Evolutionary conservation across 2,888 invertebrate genomes (phyloP), one percentile per base, ranked within the genome.

Genomic region (Tenodera sinensis): DNA sequence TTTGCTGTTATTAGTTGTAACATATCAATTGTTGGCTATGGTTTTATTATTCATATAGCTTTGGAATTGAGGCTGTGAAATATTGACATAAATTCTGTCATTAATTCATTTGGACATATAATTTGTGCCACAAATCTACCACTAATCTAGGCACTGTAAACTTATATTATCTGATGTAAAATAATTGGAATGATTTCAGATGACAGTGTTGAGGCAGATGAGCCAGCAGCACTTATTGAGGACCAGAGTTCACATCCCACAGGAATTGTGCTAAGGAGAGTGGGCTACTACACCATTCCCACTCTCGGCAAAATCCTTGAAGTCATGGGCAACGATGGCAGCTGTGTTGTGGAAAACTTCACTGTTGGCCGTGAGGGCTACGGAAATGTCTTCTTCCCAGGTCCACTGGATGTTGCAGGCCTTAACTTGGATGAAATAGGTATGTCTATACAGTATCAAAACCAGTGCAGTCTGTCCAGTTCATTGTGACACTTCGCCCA

Each of bases 221-320:
- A 91, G 84, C 86, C 91, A 87, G 81, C 89, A 83, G 28, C 87
- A 14, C 1, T 88, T 6, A 27, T 85, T 42, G 90, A 90, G 83
- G 92, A 92, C 71, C 91, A 91, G 89, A 93, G 94, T 3, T 94
- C 95, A 0, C 96, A 97, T 92, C 96, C 97, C 0, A 96, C 97
- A 0, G 97, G 98, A 2, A 96, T 99, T 9, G 95, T 95, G 12
- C 93, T 98, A 83, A 96, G 95, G 0, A 94, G 98, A 0, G 95
- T 94, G 0, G 99, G 98, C 9, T 99, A 99, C 93, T 99, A 98
- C 93, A 98, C 98, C 0, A 96, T 98, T 90, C 99, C 99, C 0
- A 93, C 96, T 0, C 92, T 98, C 89, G 97, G 98, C 83, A 97
- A 98, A 91, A 95, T 99, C 91, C 95, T 95, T 92, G 95, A 95